Base-by-base conservation (phyloP, 2,113 vertebrate genomes). In the Felis catus region DNA sequence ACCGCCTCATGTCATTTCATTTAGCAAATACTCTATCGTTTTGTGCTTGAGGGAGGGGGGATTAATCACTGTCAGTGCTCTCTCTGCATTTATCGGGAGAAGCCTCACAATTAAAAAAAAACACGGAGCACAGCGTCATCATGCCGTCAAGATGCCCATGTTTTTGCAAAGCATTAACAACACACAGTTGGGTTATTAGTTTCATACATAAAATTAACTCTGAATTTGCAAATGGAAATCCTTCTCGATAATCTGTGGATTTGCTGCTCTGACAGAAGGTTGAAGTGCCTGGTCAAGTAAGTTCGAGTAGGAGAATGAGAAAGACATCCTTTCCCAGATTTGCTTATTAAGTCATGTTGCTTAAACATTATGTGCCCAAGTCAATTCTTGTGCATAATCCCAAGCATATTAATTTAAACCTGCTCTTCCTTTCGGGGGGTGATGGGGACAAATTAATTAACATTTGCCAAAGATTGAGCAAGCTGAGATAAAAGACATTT, bases 21-120 rank as follows among this genome's bases (percentile, higher is more conserved):
- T 96, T 94, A 97, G 88, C 74, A 94, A 92, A n/a, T 58, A 31
- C 76, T 91, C 82, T 95, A 15, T 66, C 91, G 53, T 29, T 93
- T 94, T 16, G 1, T 87, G 87, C 45, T 86, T 81, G 74, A 74
- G 25, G 82, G 95, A 33, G 61, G 96, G 82, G 45, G 55, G 12
- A 27, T 89, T 82, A 86, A 76, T 81, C 78, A 71, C 85, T 86
- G 70, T 80, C 83, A 10, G 51, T 14, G 29, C 12, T 79, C 5
- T 74, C 29, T 81, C 89, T 78, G 31, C 4, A 80, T 90, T 81
- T 81, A 90, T 95, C 51, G 53, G 55, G 65, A 66, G 83, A 61
- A 81, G 70, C 14, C 16, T 95, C 65, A 16, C 89, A 39, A 87
- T 91, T 58, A 14, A 84, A 92, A 92, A 13, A 58, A 61, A 61